Percentiles rank a stretch among this genome's conserved stretches.
Evolutionary conservation across 1,140 invertebrate genomes (phyloP).

Genomic region (Neuroterus valhalla): DNA sequence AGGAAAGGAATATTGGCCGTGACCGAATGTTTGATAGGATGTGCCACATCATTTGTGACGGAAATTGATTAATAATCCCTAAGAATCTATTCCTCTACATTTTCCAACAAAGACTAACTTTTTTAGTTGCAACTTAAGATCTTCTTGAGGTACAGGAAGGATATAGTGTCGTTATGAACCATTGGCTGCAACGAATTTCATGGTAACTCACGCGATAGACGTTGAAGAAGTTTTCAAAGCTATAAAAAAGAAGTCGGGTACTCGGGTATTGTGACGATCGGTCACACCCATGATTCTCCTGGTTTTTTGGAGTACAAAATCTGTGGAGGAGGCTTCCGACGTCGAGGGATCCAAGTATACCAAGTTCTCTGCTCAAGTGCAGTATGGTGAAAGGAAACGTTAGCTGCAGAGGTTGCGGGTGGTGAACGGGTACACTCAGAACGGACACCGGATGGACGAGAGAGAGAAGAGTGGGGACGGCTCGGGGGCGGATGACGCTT

Average conservation of each 20-base stretch:
- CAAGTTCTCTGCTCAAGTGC: background rate
- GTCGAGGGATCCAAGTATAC: background rate
- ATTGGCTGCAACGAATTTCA: too few species aligned
- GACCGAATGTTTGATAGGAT: too few species aligned
- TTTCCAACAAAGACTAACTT: too few species aligned
- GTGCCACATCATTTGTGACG: too few species aligned
- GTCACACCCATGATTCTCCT: constrained; percentile 27
- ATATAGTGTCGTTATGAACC: too few species aligned
- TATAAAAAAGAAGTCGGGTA: background rate
- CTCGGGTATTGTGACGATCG: constrained; percentile 20
- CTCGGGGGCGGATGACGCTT: constrained; percentile 29
- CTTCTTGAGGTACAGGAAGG: too few species aligned
- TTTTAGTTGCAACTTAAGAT: too few species aligned
- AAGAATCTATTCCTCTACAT: too few species aligned
- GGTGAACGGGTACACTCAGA: background rate
- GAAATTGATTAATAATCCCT: too few species aligned
- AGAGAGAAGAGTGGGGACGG: constrained; percentile 17
- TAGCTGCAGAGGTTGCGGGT: constrained; percentile 12
- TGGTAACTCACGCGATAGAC: background rate
- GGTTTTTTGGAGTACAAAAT: background rate
- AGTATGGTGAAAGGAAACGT: constrained; percentile 32
- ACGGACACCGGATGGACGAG: constrained; percentile 9
- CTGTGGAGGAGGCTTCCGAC: constrained; percentile 5
- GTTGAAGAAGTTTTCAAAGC: background rate
- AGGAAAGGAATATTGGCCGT: too few species aligned